Conservation (phyloP, 2,888 invertebrate genomes). For the Hirtodrosophila histrioides region DNA sequence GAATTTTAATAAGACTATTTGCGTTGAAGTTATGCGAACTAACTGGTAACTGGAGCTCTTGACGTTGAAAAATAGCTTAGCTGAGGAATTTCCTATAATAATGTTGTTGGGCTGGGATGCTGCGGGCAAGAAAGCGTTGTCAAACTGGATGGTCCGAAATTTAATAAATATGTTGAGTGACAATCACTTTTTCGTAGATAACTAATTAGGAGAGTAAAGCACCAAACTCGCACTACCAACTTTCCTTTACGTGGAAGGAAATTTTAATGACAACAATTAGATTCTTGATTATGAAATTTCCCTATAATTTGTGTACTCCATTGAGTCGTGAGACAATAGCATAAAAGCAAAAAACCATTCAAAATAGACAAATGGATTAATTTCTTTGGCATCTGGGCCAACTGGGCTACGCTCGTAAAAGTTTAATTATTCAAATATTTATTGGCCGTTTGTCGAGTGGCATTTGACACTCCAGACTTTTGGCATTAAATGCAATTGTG, state of each 20-base stretch:
- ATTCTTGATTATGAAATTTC: neutral
- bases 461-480: slow-evolving; percentile 7
- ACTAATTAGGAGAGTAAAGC: no score
- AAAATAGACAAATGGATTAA: neutral
- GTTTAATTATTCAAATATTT: slow-evolving; percentile 25
- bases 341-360: neutral
- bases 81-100: slow-evolving; percentile 32
- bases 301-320: no score
- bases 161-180: neutral
- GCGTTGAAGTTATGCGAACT: slow-evolving; percentile 33
- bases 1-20: slow-evolving; percentile 55
- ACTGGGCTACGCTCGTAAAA: neutral
- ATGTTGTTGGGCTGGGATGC: slow-evolving; percentile 8
- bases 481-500: slow-evolving; percentile 32
- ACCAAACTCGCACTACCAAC: no score
- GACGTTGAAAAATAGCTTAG: slow-evolving; percentile 42
- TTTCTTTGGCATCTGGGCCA: slow-evolving; percentile 1
- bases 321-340: neutral
- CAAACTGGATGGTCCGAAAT: slow-evolving; percentile 7
- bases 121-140: neutral
- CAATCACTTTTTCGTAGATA: neutral
- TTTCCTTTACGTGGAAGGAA: no score
- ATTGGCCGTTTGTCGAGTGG: slow-evolving; percentile 20
- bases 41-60: slow-evolving; percentile 32
- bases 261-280: no score